These are phyloP conservation scores for Baronia brevicornis DNA, from an alignment of 2,888 invertebrate species.

Conservation along the genomic window DNA sequence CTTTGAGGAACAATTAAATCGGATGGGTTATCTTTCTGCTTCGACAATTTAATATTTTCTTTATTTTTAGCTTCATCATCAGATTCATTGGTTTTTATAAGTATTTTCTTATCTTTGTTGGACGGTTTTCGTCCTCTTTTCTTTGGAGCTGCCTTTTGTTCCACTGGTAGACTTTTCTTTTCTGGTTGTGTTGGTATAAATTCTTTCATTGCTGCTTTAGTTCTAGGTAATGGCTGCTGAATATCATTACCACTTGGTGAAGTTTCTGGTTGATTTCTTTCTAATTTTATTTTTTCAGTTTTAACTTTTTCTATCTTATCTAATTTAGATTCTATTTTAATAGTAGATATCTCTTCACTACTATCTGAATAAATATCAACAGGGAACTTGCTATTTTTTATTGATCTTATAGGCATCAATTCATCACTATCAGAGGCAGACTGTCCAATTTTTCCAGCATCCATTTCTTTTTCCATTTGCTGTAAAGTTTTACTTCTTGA, in stretches of 20 bases:
- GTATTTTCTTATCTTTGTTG: slow-evolving; percentile 57
- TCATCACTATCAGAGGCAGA: slow-evolving; percentile 88
- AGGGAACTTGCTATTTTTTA: slow-evolving; percentile 75
- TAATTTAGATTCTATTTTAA: slow-evolving; percentile 56
- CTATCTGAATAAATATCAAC: slow-evolving; percentile 90
- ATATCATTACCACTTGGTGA: slow-evolving; percentile 81
- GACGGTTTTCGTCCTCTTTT: slow-evolving; percentile 64
- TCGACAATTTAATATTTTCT: slow-evolving; percentile 60
- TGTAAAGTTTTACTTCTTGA: slow-evolving; percentile 77
- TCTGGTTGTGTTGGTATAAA: slow-evolving; percentile 76
- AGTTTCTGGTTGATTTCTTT: slow-evolving; percentile 76
- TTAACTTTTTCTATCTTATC: slow-evolving; percentile 68
- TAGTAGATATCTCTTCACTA: slow-evolving; percentile 71
- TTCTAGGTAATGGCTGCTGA: slow-evolving; percentile 81
- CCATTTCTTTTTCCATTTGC: slow-evolving; percentile 85
- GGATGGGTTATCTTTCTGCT: slow-evolving; percentile 78
- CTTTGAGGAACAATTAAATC: slow-evolving; percentile 92
- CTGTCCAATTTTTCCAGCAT: slow-evolving; percentile 66
- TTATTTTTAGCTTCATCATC: slow-evolving; percentile 69
- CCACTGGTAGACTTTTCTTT: slow-evolving; percentile 37
- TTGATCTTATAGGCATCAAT: slow-evolving; percentile 78
- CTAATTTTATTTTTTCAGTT: slow-evolving; percentile 57
- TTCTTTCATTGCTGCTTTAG: slow-evolving; percentile 90
- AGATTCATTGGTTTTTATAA: slow-evolving; percentile 38
- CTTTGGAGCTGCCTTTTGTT: slow-evolving; percentile 53